Base-by-base conservation (phyloP, 2,797 vertebrate species). In the Centropyge bicolor region DNA sequence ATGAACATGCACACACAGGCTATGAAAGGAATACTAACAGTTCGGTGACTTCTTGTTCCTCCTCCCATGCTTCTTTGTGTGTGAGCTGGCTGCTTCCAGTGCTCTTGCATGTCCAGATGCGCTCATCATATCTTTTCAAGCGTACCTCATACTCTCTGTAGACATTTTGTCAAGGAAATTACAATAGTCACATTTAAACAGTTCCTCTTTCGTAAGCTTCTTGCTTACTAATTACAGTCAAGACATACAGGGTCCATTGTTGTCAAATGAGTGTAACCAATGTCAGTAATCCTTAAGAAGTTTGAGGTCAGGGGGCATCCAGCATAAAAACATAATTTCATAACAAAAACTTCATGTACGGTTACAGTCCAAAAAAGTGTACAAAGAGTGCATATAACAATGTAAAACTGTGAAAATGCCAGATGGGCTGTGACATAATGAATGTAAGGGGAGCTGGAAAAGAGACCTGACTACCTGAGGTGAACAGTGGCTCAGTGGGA, bases 71-170 rank as follows among this genome's bases (percentile, higher is more conserved):
- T 84, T 99, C 98, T 84, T 97, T 97, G 91, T 99, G 98, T 0
- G 98, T 99, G 84, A 99, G 97, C 91, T 99, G 98, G 88, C 90
- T 96, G 94, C 98, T 99, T 85, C 98, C 98, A 0, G 98, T 99
- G 91, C 98, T 99, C 90, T 99, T 99, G 91, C 98, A 99, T 0
- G 98, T 99, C 98, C 98, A 99, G 86, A 99, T 97, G 57, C 97
- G 95, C 75, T 99, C 97, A 0, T 74, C 87, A 86, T 99, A 99
- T 49, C 95, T 95, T 88, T 96, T 92, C 64, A 99, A 79, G 35
- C 98, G 97, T 0, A 96, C 96, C 82, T 99, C 98, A 1, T 97
- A 99, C 74, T 99, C 98, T 94, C 98, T 99, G 94, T 68, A 84
- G 19, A 82, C 54, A 2, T 24, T 43, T 74, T 76, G 93, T 99